These are phyloP conservation scores for Ptychodera flava DNA, from an alignment of 35 echinoderm and acorn worm genomes.

Conservation along the genomic window DNA sequence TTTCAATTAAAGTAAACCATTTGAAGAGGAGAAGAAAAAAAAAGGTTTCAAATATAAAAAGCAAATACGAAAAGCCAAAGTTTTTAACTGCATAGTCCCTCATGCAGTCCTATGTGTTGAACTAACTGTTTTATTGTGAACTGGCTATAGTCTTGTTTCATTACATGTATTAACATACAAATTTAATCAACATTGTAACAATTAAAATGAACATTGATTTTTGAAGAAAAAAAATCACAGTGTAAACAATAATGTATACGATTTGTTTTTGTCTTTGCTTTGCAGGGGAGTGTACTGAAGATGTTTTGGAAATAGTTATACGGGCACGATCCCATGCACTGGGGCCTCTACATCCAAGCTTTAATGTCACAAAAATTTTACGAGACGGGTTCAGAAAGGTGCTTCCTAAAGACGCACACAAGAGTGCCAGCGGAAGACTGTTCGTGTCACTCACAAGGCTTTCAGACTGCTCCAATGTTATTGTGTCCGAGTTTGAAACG, in stretches of 20 bases:
- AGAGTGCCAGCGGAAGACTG: slow-evolving; percentile 61
- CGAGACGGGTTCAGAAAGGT: slow-evolving; percentile 50
- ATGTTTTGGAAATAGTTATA: slow-evolving; percentile 62
- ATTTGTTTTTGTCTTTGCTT: slow-evolving; percentile 13
- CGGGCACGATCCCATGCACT: slow-evolving; percentile 66
- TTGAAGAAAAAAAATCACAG: not conserved
- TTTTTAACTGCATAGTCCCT: not conserved
- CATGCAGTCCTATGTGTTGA: not conserved
- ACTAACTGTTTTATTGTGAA: not conserved
- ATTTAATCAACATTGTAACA: not conserved
- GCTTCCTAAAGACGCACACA: slow-evolving; percentile 61
- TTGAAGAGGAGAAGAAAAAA: too few species aligned
- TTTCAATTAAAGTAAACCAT: too few species aligned
- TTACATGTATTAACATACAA: not conserved
- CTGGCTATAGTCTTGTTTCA: not conserved
- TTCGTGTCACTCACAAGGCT: slow-evolving; percentile 79
- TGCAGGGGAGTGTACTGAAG: slow-evolving; percentile 74
- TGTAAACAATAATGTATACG: not conserved
- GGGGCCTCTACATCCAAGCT: slow-evolving; percentile 84
- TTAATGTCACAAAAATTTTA: slow-evolving; percentile 63
- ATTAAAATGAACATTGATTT: not conserved
- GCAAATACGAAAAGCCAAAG: too few species aligned
- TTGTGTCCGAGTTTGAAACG: slow-evolving; percentile 70
- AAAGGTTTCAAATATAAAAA: too few species aligned
- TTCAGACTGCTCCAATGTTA: slow-evolving; percentile 67